Evolutionary conservation across 2,888 invertebrate genomes (phyloP), one percentile per base, ranked within the genome.

Genomic region (Chromoteleia sp.): DNA sequence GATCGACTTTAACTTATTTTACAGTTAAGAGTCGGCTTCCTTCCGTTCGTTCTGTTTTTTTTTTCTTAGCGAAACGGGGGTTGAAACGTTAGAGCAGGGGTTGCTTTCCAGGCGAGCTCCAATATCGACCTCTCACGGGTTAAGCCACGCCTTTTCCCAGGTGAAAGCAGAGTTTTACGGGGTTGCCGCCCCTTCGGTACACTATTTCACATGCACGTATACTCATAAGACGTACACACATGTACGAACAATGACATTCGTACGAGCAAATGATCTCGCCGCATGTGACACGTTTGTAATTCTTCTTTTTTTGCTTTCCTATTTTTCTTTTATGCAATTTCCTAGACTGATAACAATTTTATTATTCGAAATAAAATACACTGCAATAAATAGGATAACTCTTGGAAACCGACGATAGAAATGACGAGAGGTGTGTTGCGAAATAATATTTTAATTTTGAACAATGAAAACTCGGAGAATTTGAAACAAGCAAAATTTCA

Each of bases 91-190:
- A n/a, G 41, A 52, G 56, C 76, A 70, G 76, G 81, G 80, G 82
- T 76, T 73, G 78, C 75, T 84, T 83, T 80, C 73, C 54, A 78
- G 80, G 68, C 83, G 39, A 86, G 87, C 86, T 81, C 83, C 86
- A 86, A 85, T 89, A 89, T 89, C 89, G 89, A 89, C 89, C 89
- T 87, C 87, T 88, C 86, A 85, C 86, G 79, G 85, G 85, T 82
- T 85, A 89, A 84, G 88, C 91, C 91, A 91, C 91, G 91, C 91
- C 91, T 90, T 90, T 89, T 87, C 89, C 90, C 91, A 91, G 91
- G 90, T 91, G 90, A 89, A 87, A 79, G 74, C 80, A 58, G 63
- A 83, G 74, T 84, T 84, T 81, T 77, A 83, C 81, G 59, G 83
- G 82, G 84, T 84, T 79, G 74, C 83, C 84, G 81, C 82, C 81